A percentile compares a stretch with the other conserved stretches of the same genome.
Evolutionary conservation across 2,113 vertebrate species (phyloP).

Genomic region (Ochotona princeps): DNA sequence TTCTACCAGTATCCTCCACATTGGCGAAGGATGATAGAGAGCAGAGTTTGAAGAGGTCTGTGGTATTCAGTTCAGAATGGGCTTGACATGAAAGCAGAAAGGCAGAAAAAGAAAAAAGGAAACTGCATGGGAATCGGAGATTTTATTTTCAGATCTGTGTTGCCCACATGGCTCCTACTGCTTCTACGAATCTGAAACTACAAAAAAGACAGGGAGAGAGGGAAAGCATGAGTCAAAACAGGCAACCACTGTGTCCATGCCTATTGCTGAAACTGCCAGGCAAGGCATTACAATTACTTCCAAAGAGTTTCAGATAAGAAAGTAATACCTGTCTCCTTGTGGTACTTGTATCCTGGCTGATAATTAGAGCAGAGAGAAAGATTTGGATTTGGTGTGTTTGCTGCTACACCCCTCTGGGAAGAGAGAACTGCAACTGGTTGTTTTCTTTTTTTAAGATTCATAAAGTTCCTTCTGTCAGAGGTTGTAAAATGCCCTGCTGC

Average conservation of each 20-base stretch:
- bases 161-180: constrained; percentile 23
- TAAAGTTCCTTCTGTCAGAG: constrained; percentile 72
- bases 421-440: constrained; percentile 39
- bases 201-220: not conserved
- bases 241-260: constrained; percentile 14
- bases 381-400: constrained; percentile 64
- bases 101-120: constrained; percentile 38
- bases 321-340: constrained; percentile 46
- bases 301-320: constrained; percentile 42
- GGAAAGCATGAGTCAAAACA: not conserved
- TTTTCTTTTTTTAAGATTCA: constrained; percentile 66
- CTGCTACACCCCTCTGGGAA: constrained; percentile 15
- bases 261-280: constrained; percentile 55
- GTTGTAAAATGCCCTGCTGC: constrained; percentile 56
- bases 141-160: constrained; percentile 69
- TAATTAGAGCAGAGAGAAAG: constrained; percentile 77
- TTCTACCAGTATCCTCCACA: not conserved
- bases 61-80: constrained; percentile 47
- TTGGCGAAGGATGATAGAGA: constrained; percentile 22
- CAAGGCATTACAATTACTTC: constrained; percentile 67
- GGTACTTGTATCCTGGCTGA: constrained; percentile 55
- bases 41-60: constrained; percentile 18
- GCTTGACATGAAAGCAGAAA: constrained; percentile 64
- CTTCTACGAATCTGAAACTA: constrained; percentile 48
- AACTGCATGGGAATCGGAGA: constrained; percentile 32